These are phyloP conservation scores for Chloroceryle aenea DNA, from an alignment of 2,113 vertebrate species.

Conservation along the genomic window DNA sequence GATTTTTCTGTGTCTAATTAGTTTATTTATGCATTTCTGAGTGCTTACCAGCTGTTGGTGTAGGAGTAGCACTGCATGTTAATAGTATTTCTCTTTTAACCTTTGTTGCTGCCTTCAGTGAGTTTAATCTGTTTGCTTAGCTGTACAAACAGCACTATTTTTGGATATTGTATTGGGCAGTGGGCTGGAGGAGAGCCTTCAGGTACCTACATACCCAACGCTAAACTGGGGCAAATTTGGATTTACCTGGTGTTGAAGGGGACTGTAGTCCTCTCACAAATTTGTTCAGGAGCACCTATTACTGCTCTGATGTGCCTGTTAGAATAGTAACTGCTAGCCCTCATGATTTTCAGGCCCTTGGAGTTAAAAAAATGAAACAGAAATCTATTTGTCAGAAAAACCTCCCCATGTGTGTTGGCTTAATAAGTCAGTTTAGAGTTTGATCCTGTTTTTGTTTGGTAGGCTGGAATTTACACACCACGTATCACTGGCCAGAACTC, in stretches of 20 bases:
- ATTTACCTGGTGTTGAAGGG: neutral
- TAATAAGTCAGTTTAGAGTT: neutral
- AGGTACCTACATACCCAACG: neutral
- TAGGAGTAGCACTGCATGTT: conserved; percentile 18
- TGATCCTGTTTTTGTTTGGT: neutral
- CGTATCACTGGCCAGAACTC: neutral
- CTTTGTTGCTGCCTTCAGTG: neutral
- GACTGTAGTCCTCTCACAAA: neutral
- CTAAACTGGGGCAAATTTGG: neutral
- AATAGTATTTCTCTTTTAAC: conserved; percentile 31
- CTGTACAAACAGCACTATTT: neutral
- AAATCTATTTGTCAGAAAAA: neutral
- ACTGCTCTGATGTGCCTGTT: neutral
- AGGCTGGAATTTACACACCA: neutral
- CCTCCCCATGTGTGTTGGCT: neutral
- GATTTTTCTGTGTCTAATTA: conserved; percentile 5
- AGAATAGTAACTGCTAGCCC: neutral
- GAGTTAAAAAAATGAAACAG: neutral
- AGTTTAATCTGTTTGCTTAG: conserved; percentile 33
- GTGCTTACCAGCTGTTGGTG: conserved; percentile 32
- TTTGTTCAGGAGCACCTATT: neutral
- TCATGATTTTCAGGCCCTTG: neutral
- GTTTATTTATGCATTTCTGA: conserved; percentile 53
- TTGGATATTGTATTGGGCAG: neutral
- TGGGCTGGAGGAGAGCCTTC: neutral